These are phyloP conservation scores for Pipistrellus nathusii DNA, from an alignment of 2,797 vertebrate species.

Conservation along the genomic window DNA sequence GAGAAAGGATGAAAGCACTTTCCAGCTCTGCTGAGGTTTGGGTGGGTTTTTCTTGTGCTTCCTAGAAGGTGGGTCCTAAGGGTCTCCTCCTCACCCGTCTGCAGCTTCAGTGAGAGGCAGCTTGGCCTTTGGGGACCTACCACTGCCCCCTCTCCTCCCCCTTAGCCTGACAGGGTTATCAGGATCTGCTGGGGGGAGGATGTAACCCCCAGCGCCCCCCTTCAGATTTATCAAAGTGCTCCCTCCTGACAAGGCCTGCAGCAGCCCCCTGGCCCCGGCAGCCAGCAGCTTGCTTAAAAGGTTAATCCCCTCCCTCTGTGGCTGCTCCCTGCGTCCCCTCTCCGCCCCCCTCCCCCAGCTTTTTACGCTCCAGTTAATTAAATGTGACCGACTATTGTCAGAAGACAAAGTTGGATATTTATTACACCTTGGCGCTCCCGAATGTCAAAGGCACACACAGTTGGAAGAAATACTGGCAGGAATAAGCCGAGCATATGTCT, in stretches of 20 bases:
- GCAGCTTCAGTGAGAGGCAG: background rate
- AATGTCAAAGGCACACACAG: conserved; percentile 65
- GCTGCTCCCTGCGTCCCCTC: background rate
- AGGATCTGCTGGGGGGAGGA: background rate
- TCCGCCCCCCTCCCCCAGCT: background rate
- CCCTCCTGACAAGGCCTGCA: background rate
- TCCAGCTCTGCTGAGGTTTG: background rate
- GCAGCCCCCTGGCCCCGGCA: background rate
- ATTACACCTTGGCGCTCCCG: conserved; percentile 69
- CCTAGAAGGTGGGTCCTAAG: background rate
- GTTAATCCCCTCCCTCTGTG: conserved; percentile 28
- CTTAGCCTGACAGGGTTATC: background rate
- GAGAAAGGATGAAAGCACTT: background rate
- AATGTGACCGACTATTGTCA: conserved; percentile 79
- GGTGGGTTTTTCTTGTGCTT: background rate
- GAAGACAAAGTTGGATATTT: conserved; percentile 73
- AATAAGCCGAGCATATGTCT: conserved; percentile 20
- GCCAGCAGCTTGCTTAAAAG: conserved; percentile 25
- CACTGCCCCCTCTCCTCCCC: no score
- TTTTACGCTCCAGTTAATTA: conserved; percentile 81
- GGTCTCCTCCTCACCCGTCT: background rate
- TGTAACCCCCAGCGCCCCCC: background rate
- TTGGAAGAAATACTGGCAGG: conserved; percentile 46
- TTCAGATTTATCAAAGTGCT: background rate
- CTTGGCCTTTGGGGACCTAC: background rate